Percentiles rank a stretch among this genome's conserved stretches.
These are phyloP conservation scores for Amiota mariae DNA, from an alignment of 2,888 invertebrate genomes.

Conservation along the genomic window DNA sequence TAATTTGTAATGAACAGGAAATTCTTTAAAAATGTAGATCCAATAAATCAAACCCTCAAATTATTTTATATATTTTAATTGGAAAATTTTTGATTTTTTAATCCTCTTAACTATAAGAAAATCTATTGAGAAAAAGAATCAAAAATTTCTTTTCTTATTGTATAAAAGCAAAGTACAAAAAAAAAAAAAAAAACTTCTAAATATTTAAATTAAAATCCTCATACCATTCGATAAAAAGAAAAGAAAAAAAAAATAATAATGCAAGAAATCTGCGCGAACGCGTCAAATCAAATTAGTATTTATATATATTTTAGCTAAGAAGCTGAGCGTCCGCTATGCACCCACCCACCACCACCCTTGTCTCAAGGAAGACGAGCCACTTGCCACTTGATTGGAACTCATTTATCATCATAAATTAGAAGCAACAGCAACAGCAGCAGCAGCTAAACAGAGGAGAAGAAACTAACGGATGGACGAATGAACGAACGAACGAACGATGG, in stretches of 20 bases:
- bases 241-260: background rate
- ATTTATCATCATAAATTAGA: slow-evolving; percentile 67
- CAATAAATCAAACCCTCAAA: background rate
- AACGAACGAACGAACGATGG: background rate
- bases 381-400: slow-evolving; percentile 68
- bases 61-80: background rate
- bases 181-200: background rate
- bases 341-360: background rate
- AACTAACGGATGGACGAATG: too few species aligned
- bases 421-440: slow-evolving; percentile 23
- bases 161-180: background rate
- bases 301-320: slow-evolving; percentile 21
- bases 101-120: background rate
- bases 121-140: background rate
- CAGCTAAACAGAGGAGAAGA: too few species aligned
- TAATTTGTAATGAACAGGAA: too few species aligned
- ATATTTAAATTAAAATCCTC: slow-evolving; percentile 26
- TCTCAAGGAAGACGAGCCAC: slow-evolving; percentile 43
- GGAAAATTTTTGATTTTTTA: background rate
- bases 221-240: background rate
- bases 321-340: slow-evolving; percentile 47
- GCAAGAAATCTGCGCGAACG: slow-evolving; percentile 22
- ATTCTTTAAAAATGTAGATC: too few species aligned
- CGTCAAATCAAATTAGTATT: slow-evolving; percentile 37
- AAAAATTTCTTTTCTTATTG: background rate